Evolutionary conservation across 2,797 vertebrate genomes (phyloP), one percentile per base, ranked within the genome.

Genomic region (Intellagama lesueurii): DNA sequence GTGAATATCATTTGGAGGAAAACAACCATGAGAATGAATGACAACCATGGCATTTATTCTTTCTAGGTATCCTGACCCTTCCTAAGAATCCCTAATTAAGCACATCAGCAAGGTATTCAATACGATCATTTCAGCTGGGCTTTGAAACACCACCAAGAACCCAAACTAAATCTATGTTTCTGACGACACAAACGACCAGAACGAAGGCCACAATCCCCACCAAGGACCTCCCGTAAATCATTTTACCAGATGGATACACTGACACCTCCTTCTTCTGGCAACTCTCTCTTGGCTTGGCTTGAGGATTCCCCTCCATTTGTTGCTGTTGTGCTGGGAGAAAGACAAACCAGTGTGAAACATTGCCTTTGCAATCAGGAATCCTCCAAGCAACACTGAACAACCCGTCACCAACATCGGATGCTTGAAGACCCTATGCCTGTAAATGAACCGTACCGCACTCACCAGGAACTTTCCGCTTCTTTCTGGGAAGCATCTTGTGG

Each of bases 381-480:
- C 19, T 11, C 73, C 47, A 75, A 17, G 0, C 44, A 76, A 2
- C 83, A 82, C 11, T 22, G 90, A 79, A 70, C 28, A 0, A 0
- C 30, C 9, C 40, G 0, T 1, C 86, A 64, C 1, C 30, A 32
- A 44, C 91, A 80, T 28, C 6, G 80, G 32, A 40, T 40, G 40
- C 40, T 40, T 40, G 40, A 40, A 40, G 40, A 40, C 40, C 40
- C 40, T 40, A 3, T 40, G 40, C 40, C 40, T 40, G 40, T 40
- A 40, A 40, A 40, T 40, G 40, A 40, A 40, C 40, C 40, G 3
- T 40, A 40, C 40, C 3, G 40, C 35, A 75, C 93, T 95, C 95
- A 97, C 97, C 96, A 0, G 92, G 95, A 86, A 95, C 92, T 88
- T 97, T 97, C 89, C 94, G 96, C 90, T 97, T 97, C 94, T 97